phyloP scores from a whole-genome alignment of 2,797 vertebrate genomes.

The Pseudotriccus pelzelni region DNA sequence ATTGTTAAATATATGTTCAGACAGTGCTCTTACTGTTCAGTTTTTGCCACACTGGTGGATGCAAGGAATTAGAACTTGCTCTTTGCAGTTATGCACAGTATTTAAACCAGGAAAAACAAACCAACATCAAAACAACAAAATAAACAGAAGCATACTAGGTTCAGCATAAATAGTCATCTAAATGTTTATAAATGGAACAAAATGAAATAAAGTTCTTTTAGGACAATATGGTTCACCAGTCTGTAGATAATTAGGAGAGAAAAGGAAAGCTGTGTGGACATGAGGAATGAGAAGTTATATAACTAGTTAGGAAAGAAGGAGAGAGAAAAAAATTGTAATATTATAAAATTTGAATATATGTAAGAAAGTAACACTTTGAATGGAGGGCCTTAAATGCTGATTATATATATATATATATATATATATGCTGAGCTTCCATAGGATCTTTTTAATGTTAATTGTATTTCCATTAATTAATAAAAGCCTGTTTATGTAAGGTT shows the following conservation, averaged over 20 bases:
- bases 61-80: not conserved
- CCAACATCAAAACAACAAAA: not conserved
- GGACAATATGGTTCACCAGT: not conserved
- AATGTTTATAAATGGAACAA: not conserved
- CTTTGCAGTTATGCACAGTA: not conserved
- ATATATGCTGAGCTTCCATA: not conserved
- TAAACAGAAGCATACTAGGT: not conserved
- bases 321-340: not conserved
- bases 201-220: not conserved
- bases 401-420: not conserved
- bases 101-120: not conserved
- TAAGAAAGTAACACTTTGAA: not conserved
- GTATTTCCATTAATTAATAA: conserved; percentile 44
- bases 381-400: not conserved
- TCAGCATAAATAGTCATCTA: not conserved
- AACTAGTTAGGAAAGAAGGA: not conserved
- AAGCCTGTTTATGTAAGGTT: not conserved
- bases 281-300: not conserved
- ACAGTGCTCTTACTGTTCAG: not conserved
- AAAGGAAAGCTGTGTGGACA: not conserved
- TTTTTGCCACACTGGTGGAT: not conserved
- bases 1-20: not conserved
- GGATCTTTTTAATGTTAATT: conserved; percentile 19
- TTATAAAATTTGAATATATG: not conserved
- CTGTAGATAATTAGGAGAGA: not conserved